Evolutionary conservation across 2,888 invertebrate species (phyloP), one percentile per base, ranked within the genome.

Genomic region (Sarcophaga carnaria): DNA sequence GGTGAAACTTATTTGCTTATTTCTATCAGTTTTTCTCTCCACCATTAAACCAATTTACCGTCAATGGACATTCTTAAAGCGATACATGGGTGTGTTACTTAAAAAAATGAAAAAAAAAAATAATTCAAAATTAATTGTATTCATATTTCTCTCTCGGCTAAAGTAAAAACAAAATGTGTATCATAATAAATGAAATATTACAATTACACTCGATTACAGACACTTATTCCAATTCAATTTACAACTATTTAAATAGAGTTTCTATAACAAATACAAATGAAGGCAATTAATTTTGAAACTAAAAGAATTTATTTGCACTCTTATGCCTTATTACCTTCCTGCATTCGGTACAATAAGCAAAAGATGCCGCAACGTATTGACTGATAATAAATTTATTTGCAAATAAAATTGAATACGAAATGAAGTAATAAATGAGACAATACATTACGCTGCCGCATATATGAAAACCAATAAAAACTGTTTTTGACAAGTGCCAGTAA

Each of bases 81-180:
- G 45, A 59, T 22, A 27, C 25, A 75, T 81, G 85, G 85, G 85
- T 74, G 81, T 85, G 77, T 75, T 75, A 37, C 8, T 37, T 37
- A 37, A 37, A 37, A 37, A 2, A 37, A 0, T 37, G 8, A 37
- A 37, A 37, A 37, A 37, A 37, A 37, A 37, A 37, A 37, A 37
- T 10, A 37, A 37, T 64, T 8, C 45, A 74, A 59, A 78, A 78
- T 74, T 85, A 85, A 81, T 85, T 63, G 49, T 45, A 45, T 59
- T 69, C 64, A 63, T 81, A 49, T 22, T 60, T 63, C 8, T 59
- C 25, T 25, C 2, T 70, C 1, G 22, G 20, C 10, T 67, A 8
- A 45, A 17, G 3, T 64, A 25, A 64, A 22, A 62, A 4, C 6
- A 54, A 49, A 49, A 37, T 8, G 6, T 27, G 0, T 27, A 2